Percentiles rank a stretch among this genome's conserved stretches.
phyloP scores from a whole-genome alignment of 2,797 vertebrate genomes.

The Sebastes hubbsi region DNA sequence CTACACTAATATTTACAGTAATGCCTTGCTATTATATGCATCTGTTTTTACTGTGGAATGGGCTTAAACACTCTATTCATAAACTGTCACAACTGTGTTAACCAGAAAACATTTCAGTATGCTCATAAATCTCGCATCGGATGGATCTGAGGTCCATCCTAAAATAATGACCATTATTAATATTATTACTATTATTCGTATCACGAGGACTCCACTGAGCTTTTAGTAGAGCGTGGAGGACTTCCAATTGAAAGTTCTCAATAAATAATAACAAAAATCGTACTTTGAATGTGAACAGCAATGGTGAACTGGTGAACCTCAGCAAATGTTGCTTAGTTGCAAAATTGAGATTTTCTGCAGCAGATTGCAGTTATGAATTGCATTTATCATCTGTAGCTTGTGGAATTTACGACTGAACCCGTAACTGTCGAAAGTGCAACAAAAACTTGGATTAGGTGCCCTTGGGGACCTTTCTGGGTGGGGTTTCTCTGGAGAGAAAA shows the following conservation, averaged over 20 bases:
- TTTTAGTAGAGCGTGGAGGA: not conserved
- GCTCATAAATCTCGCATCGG: fast-evolving
- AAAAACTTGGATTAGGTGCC: not conserved
- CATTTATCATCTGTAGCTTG: not conserved
- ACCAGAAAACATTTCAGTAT: not conserved
- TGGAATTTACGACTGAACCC: fast-evolving
- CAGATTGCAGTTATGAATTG: not conserved
- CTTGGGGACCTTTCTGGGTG: not conserved
- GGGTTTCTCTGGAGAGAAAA: not conserved
- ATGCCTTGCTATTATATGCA: too few species aligned
- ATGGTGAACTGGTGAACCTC: not conserved
- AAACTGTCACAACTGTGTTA: not conserved
- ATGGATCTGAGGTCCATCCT: too few species aligned
- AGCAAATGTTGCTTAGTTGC: not conserved
- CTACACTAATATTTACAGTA: too few species aligned
- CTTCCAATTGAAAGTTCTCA: not conserved
- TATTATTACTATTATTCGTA: too few species aligned
- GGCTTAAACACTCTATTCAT: too few species aligned
- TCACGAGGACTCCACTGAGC: not conserved
- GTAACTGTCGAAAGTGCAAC: not conserved
- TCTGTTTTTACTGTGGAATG: too few species aligned
- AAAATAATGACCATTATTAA: not conserved
- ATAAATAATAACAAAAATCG: not conserved
- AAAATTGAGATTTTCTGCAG: not conserved
- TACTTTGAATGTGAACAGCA: not conserved